Percentiles rank a stretch among this genome's conserved stretches.
Conservation (phyloP, 2,888 invertebrate species). For the Drosophila gaucha region DNA sequence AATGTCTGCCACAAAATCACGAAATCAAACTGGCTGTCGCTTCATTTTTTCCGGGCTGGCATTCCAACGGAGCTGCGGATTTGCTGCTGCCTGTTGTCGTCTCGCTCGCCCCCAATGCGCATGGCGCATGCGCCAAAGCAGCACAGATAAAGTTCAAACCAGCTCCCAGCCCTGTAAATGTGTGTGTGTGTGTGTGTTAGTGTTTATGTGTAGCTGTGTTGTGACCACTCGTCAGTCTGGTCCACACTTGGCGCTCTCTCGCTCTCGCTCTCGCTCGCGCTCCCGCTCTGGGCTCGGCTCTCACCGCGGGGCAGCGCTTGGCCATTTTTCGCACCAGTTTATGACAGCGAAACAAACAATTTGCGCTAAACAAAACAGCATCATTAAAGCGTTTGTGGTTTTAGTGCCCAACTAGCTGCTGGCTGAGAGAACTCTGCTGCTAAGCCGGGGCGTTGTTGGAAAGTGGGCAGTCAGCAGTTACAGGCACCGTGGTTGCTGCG, state of each 20-base stretch:
- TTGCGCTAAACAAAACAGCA: constrained; percentile 82
- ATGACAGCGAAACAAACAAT: constrained; percentile 83
- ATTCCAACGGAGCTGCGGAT: constrained; percentile 66
- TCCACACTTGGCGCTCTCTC: constrained; percentile 33
- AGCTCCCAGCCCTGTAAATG: constrained; percentile 49
- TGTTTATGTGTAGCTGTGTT: constrained; percentile 16
- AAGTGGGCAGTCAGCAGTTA: constrained; percentile 48
- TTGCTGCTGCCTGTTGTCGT: constrained; percentile 35
- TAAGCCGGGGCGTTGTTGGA: constrained; percentile 33
- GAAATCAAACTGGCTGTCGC: constrained; percentile 52
- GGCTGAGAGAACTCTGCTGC: constrained; percentile 24
- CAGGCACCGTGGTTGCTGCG: constrained; percentile 34
- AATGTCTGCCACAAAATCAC: constrained; percentile 69
- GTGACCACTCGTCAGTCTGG: constrained; percentile 45
- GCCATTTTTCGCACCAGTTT: constrained; percentile 82
- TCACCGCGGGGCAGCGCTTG: constrained; percentile 55
- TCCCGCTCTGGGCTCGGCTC: constrained; percentile 27
- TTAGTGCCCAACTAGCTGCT: constrained; percentile 68
- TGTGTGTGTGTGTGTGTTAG: not conserved
- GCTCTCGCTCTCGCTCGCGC: constrained; percentile 13
- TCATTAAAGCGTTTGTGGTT: constrained; percentile 82
- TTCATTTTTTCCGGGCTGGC: constrained; percentile 52
- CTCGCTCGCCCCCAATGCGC: constrained; percentile 47
- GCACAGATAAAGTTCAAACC: constrained; percentile 64
- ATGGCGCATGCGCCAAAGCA: constrained; percentile 73